phyloP scores from a whole-genome alignment of 2,888 invertebrate genomes.

The Trichogramma evanescens region DNA sequence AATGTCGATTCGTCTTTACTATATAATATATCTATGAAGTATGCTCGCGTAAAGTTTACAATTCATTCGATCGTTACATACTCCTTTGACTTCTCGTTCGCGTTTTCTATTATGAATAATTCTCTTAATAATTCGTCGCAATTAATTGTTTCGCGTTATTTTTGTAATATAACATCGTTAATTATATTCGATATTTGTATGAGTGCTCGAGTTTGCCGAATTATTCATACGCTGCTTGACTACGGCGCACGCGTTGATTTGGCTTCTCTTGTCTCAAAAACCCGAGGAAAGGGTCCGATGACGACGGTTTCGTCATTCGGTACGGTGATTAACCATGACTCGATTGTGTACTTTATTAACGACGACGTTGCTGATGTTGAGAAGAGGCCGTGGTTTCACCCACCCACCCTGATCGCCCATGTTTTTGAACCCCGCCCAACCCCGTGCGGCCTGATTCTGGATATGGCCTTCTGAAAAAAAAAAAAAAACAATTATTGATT shows the following conservation, averaged over 20 bases:
- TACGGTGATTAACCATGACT: slow-evolving; percentile 27
- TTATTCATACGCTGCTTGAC: slow-evolving; percentile 17
- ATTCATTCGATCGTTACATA: slow-evolving; percentile 9
- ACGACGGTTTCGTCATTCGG: slow-evolving; percentile 30
- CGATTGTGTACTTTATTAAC: slow-evolving; percentile 28
- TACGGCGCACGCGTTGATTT: slow-evolving; percentile 21
- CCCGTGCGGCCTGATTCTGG: slow-evolving; percentile 45
- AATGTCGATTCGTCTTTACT: slow-evolving; percentile 8
- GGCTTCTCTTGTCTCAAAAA: slow-evolving; percentile 9
- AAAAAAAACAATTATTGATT: slow-evolving; percentile 20
- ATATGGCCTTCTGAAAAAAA: slow-evolving; percentile 44
- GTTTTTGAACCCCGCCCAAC: slow-evolving; percentile 46
- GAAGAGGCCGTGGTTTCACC: slow-evolving; percentile 51
- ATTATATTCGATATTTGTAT: not conserved
- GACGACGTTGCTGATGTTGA: slow-evolving; percentile 44
- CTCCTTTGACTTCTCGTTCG: slow-evolving; percentile 16
- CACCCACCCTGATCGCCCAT: slow-evolving; percentile 49
- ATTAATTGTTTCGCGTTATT: no score
- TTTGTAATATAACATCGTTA: not conserved
- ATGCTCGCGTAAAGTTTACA: slow-evolving; percentile 4
- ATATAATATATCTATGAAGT: slow-evolving; percentile 1
- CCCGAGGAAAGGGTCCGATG: slow-evolving; percentile 22
- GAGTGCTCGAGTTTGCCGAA: slow-evolving; percentile 17
- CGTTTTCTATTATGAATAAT: slow-evolving; percentile 6
- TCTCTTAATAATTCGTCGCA: no score